A percentile compares a stretch with the other conserved stretches of the same genome.
phyloP scores from a whole-genome alignment of 2,113 vertebrate species.

The Plestiodon gilberti region DNA sequence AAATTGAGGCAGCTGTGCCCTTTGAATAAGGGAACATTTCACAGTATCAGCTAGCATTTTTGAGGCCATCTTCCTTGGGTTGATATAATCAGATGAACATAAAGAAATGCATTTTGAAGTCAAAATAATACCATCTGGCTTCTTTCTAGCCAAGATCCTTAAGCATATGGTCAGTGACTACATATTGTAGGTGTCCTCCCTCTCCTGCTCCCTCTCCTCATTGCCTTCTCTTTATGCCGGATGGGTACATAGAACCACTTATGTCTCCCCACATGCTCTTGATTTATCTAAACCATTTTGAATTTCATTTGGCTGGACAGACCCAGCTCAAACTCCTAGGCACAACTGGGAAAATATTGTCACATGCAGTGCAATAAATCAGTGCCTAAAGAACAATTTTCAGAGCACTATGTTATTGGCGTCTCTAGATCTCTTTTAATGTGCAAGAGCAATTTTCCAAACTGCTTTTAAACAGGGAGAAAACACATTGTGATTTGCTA shows the following conservation, averaged over 20 bases:
- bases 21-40: not conserved
- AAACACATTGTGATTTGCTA: not conserved
- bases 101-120: constrained; percentile 42
- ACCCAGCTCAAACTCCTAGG: not conserved
- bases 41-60: not conserved
- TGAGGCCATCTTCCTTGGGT: not conserved
- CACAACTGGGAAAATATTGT: constrained; percentile 43
- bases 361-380: not conserved
- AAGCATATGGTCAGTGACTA: constrained; percentile 55
- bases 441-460: constrained; percentile 34
- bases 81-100: constrained; percentile 13
- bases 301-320: constrained; percentile 23
- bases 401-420: constrained; percentile 5
- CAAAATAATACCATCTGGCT: constrained; percentile 55
- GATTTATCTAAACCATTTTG: constrained; percentile 28
- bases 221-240: constrained; percentile 50
- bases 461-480: not conserved
- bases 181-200: constrained; percentile 22
- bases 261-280: constrained; percentile 33
- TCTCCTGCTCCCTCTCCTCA: constrained; percentile 32
- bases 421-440: constrained; percentile 16
- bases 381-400: constrained; percentile 30
- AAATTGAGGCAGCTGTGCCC: not conserved
- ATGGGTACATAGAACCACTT: constrained; percentile 32
- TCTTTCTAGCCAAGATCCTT: constrained; percentile 40